Conservation (phyloP, 2,888 invertebrate species). For the Agrilus cyanescens region DNA sequence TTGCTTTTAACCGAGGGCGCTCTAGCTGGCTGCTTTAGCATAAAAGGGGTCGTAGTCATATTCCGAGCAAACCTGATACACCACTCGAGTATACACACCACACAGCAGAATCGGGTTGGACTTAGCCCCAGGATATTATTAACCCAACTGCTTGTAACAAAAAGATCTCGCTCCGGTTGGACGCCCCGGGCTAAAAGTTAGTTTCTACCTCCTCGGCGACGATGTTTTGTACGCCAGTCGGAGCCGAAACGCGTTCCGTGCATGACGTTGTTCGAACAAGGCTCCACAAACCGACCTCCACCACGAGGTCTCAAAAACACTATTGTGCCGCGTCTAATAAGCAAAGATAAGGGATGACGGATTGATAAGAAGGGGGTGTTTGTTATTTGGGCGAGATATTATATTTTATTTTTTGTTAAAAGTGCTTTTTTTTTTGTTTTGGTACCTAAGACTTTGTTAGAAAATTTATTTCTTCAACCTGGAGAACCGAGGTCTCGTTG, state of each 20-base stretch:
- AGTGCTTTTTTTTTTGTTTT: conserved; percentile 23
- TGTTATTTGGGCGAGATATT: too few species aligned
- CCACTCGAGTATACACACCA: conserved; percentile 11
- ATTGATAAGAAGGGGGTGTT: too few species aligned
- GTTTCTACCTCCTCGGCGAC: conserved; percentile 18
- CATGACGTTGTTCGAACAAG: conserved; percentile 11
- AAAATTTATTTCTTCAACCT: conserved; percentile 20
- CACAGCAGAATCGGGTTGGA: conserved; percentile 22
- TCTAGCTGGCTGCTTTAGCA: conserved; percentile 17
- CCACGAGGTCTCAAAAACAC: conserved; percentile 15
- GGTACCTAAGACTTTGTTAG: conserved; percentile 26
- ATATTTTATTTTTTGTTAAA: background rate
- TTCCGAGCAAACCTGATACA: conserved; percentile 28
- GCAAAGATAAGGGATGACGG: background rate
- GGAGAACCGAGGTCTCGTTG: conserved; percentile 29
- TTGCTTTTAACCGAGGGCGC: conserved; percentile 22
- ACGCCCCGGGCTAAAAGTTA: conserved; percentile 22
- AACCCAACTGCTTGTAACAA: conserved; percentile 30
- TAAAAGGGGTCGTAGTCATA: conserved; percentile 30
- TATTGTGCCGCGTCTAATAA: background rate
- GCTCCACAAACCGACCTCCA: conserved; percentile 4
- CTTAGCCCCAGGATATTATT: conserved; percentile 28
- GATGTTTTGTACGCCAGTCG: conserved; percentile 21
- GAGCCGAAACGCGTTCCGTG: conserved; percentile 15
- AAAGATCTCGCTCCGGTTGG: conserved; percentile 29